Percentiles rank a stretch among this genome's conserved stretches.
Evolutionary conservation across 1,140 invertebrate species (phyloP).

Genomic region (Diachasma alloeum): DNA sequence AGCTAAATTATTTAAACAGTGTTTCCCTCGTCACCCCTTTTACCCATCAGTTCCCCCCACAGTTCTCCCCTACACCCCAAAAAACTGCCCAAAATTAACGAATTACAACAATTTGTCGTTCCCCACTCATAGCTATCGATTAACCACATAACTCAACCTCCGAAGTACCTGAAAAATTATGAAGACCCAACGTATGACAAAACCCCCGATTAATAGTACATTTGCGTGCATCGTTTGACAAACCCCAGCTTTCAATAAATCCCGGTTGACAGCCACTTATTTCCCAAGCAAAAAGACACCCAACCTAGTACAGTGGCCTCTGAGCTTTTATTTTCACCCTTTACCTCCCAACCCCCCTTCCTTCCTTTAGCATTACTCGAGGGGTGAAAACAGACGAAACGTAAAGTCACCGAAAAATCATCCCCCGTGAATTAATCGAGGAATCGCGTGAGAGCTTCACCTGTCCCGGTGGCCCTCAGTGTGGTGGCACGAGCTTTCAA

Average conservation of each 20-base stretch:
- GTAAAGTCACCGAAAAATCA: neutral
- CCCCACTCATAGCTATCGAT: neutral
- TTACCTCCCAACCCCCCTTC: neutral
- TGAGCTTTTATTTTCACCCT: neutral
- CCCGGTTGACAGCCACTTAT: constrained; percentile 9
- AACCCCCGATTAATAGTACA: neutral
- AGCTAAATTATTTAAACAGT: too few relatives aligned
- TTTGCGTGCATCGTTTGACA: neutral
- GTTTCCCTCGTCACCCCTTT: too few relatives aligned
- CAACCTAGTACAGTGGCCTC: neutral
- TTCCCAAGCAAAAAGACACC: neutral
- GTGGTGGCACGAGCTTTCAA: constrained; percentile 13
- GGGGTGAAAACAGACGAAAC: neutral
- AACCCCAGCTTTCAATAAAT: neutral
- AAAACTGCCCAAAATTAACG: too few relatives aligned
- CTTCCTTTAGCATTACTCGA: neutral
- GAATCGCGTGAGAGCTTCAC: constrained; percentile 39
- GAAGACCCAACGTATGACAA: neutral
- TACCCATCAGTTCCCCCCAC: too few relatives aligned
- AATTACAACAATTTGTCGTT: neutral
- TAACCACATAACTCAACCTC: neutral
- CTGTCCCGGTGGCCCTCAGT: neutral
- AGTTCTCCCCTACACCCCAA: too few relatives aligned
- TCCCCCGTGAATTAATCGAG: constrained; percentile 39
- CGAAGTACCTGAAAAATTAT: neutral